Conservation (phyloP, 2,888 invertebrate genomes). For the Chelonus formosanus region DNA sequence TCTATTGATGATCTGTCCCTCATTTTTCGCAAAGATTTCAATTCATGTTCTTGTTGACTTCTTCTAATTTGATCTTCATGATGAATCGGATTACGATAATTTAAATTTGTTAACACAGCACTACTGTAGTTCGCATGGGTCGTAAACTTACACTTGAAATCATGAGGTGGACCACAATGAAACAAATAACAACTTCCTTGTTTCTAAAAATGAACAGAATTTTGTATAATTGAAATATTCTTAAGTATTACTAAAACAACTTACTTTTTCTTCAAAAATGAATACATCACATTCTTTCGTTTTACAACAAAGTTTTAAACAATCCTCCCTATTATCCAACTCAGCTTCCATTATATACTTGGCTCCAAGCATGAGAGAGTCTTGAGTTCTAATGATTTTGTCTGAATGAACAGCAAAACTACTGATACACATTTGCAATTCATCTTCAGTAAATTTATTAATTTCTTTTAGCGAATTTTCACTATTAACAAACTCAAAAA, state of each 20-base stretch:
- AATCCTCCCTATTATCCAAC: slow-evolving; percentile 81
- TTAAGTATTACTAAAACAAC: background rate
- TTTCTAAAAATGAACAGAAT: slow-evolving; percentile 66
- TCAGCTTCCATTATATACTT: slow-evolving; percentile 87
- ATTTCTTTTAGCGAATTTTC: slow-evolving; percentile 47
- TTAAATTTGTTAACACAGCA: slow-evolving; percentile 77
- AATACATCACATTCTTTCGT: slow-evolving; percentile 89
- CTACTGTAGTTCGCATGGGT: slow-evolving; percentile 88
- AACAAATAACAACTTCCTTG: slow-evolving; percentile 91
- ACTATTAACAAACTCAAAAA: slow-evolving; percentile 47
- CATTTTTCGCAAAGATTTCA: slow-evolving; percentile 70
- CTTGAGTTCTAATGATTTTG: slow-evolving; percentile 90
- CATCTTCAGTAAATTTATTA: slow-evolving; percentile 67
- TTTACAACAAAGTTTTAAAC: slow-evolving; percentile 86
- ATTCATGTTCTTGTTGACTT: slow-evolving; percentile 77
- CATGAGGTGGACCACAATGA: slow-evolving; percentile 88
- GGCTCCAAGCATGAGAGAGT: slow-evolving; percentile 88
- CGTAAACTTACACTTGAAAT: slow-evolving; percentile 93
- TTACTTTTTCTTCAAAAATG: slow-evolving; percentile 90
- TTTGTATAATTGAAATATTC: background rate
- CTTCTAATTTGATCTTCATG: slow-evolving; percentile 77
- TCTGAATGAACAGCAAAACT: slow-evolving; percentile 87
- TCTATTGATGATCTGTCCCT: slow-evolving; percentile 45
- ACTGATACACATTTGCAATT: slow-evolving; percentile 75
- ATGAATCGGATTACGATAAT: slow-evolving; percentile 62